Conservation (phyloP, 2,113 vertebrate species). For the Mola mola region DNA sequence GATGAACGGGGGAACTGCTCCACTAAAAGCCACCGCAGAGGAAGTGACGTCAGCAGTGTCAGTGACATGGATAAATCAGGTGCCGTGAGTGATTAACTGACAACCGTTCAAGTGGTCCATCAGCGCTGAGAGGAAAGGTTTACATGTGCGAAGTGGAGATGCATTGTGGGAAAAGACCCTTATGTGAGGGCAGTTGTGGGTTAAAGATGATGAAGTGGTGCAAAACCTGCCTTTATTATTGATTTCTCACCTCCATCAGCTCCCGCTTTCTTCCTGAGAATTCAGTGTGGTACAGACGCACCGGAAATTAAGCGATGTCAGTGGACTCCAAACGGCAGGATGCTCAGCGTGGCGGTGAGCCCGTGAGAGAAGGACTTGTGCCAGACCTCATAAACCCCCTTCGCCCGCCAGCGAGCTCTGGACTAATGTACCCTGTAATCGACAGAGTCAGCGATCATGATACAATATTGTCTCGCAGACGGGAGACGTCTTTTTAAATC, state of each 20-base stretch:
- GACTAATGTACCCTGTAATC: conserved; percentile 57
- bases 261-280: conserved; percentile 4
- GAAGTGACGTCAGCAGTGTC: conserved; percentile 17
- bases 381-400: conserved; percentile 62
- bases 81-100: conserved; percentile 3
- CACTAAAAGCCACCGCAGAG: conserved; percentile 11
- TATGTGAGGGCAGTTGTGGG: conserved; percentile 21
- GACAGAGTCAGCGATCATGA: conserved; percentile 26
- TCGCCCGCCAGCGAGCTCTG: conserved; percentile 49
- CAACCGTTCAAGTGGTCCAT: not conserved
- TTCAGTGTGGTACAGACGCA: conserved; percentile 9
- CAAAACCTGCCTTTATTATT: conserved; percentile 23
- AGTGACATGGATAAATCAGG: conserved; percentile 24
- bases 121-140: not conserved
- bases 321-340: conserved; percentile 16
- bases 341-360: conserved; percentile 12
- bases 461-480: conserved; percentile 48
- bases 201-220: conserved; percentile 34
- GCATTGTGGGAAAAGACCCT: not conserved
- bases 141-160: not conserved
- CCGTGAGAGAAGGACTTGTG: conserved; percentile 28
- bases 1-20: conserved; percentile 31
- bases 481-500: conserved; percentile 18
- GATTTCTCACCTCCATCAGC: conserved; percentile 23
- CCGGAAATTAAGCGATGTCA: conserved; percentile 19